phyloP scores from a whole-genome alignment of 2,888 invertebrate genomes.

The Hirtodrosophila trivittata region DNA sequence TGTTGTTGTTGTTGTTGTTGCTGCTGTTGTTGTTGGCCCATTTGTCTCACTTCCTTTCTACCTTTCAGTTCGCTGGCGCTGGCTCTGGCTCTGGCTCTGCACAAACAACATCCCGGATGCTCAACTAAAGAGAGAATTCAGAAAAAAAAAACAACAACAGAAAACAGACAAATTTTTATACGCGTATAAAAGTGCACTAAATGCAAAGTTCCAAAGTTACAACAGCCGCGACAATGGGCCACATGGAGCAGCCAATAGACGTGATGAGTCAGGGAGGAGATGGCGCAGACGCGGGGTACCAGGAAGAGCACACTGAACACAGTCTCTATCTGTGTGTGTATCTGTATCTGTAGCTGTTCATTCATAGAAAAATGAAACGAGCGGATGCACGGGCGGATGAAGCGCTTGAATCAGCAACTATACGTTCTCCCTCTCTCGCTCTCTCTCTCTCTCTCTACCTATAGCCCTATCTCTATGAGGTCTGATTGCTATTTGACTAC shows the following conservation, averaged over 20 bases:
- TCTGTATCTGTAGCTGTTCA: constrained; percentile 47
- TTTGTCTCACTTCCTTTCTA: constrained; percentile 77
- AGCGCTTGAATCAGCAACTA: constrained; percentile 68
- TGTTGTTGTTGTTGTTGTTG: constrained; percentile 19
- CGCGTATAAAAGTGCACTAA: constrained; percentile 63
- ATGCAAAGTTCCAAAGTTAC: constrained; percentile 77
- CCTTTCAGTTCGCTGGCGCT: constrained; percentile 50
- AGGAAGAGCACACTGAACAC: constrained; percentile 35
- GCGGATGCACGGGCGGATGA: constrained; percentile 80
- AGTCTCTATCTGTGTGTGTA: constrained; percentile 5
- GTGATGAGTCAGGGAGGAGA: background rate
- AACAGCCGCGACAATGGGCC: constrained; percentile 58
- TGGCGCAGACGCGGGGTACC: constrained; percentile 28
- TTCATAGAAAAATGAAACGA: constrained; percentile 68
- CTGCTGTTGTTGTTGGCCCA: constrained; percentile 50
- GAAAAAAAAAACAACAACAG: constrained; percentile 31
- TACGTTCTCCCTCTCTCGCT: constrained; percentile 9
- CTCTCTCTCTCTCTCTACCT: constrained; percentile 1
- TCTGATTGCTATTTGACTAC: constrained; percentile 63
- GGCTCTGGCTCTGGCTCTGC: constrained; percentile 27
- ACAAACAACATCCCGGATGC: constrained; percentile 78
- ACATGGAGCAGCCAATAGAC: constrained; percentile 44
- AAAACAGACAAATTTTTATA: constrained; percentile 47
- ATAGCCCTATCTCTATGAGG: constrained; percentile 8
- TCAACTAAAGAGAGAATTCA: constrained; percentile 51